A percentile compares a stretch with the other conserved stretches of the same genome.
phyloP scores from a whole-genome alignment of 2,113 vertebrate species.

The Brachyhypopomus gauderio region DNA sequence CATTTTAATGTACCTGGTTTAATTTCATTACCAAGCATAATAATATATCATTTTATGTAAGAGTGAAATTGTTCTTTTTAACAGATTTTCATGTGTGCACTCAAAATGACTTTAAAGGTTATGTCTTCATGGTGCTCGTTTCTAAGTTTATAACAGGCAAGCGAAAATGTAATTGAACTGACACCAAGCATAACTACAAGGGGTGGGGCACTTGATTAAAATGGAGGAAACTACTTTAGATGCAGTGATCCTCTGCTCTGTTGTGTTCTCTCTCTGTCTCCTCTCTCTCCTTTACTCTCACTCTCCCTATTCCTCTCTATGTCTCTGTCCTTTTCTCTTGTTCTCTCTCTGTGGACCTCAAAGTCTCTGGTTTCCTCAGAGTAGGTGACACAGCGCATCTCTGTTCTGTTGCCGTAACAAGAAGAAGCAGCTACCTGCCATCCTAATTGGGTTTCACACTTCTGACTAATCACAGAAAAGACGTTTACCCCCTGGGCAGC shows the following conservation, averaged over 20 bases:
- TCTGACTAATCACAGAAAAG: conserved; percentile 71
- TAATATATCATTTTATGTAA: no score
- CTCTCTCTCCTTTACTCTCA: neutral
- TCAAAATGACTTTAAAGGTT: neutral
- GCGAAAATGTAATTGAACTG: conserved; percentile 15
- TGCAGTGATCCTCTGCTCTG: conserved; percentile 16
- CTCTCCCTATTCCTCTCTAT: neutral
- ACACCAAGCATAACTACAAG: conserved; percentile 57
- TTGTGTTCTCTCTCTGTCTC: neutral
- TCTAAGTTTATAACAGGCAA: neutral
- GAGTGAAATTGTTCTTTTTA: neutral
- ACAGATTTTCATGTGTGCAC: conserved; percentile 9
- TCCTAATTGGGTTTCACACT: conserved; percentile 73
- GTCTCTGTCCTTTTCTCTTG: neutral
- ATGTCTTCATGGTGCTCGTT: neutral
- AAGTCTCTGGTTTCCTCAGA: conserved; percentile 26
- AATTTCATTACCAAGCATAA: no score
- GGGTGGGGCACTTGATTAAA: conserved; percentile 34
- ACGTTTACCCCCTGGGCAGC: conserved; percentile 60
- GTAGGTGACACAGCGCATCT: conserved; percentile 64
- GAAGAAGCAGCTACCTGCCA: conserved; percentile 76
- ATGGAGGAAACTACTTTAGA: conserved; percentile 50
- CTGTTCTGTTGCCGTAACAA: conserved; percentile 59
- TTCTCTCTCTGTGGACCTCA: conserved; percentile 18
- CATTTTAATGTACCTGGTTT: no score